phyloP scores from a whole-genome alignment of 2,113 vertebrate genomes.

The Seriola quinqueradiata region DNA sequence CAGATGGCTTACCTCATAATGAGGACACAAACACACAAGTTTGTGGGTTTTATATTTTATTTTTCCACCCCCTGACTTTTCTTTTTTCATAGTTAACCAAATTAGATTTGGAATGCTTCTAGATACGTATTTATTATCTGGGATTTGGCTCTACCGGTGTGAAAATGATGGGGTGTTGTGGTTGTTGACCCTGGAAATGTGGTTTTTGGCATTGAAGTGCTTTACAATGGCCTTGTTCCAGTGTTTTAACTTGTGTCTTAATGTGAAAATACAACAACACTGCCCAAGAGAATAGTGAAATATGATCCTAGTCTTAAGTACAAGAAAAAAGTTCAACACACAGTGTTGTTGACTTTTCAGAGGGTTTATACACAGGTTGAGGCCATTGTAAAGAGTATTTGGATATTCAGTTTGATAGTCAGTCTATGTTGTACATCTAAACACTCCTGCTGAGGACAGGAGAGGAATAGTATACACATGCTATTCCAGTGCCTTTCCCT shows the following conservation, averaged over 20 bases:
- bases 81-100: conserved; percentile 11
- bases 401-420: not conserved
- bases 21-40: conserved; percentile 76
- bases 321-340: too few relatives aligned
- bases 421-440: not conserved
- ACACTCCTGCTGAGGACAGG: conserved; percentile 62
- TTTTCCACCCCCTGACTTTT: conserved; percentile 29
- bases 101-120: conserved; percentile 38
- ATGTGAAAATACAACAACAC: conserved; percentile 34
- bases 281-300: not conserved
- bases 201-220: conserved; percentile 30
- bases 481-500: conserved; percentile 75
- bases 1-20: conserved; percentile 66
- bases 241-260: conserved; percentile 14
- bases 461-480: conserved; percentile 73
- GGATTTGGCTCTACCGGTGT: conserved; percentile 54
- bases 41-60: conserved; percentile 70
- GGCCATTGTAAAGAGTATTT: conserved; percentile 40
- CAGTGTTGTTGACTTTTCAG: conserved; percentile 33
- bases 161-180: conserved; percentile 39
- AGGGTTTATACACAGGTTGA: conserved; percentile 10
- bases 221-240: conserved; percentile 39
- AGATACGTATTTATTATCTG: conserved; percentile 28
- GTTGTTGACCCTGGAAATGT: conserved; percentile 50
- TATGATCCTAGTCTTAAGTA: not conserved